These are phyloP conservation scores for Lagopus muta DNA, from an alignment of 2,113 vertebrate species.

Conservation along the genomic window DNA sequence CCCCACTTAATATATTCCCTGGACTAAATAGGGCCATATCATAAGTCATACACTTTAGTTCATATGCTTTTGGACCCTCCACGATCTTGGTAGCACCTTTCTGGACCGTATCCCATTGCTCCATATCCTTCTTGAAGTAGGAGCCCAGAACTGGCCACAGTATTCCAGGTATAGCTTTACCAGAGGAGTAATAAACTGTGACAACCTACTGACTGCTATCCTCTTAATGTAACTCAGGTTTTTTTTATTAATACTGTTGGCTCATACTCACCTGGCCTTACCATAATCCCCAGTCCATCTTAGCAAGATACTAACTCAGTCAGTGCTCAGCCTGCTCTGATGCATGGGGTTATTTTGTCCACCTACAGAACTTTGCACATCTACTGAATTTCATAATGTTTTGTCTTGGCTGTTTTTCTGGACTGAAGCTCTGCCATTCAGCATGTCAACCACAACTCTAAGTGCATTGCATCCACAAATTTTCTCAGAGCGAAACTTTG, in stretches of 20 bases:
- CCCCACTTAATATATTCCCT: neutral
- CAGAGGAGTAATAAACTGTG: neutral
- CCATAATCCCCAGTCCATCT: neutral
- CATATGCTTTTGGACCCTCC: neutral
- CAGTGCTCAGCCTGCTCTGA: neutral
- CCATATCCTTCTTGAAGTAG: neutral
- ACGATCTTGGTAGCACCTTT: neutral
- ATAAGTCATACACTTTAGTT: neutral
- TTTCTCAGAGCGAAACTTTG: neutral
- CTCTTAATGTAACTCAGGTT: neutral
- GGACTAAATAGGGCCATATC: neutral
- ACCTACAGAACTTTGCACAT: neutral
- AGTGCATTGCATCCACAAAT: neutral
- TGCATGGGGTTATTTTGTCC: neutral
- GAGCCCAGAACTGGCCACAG: neutral
- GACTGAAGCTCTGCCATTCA: neutral
- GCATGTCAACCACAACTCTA: neutral
- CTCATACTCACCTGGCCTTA: neutral
- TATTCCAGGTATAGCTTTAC: neutral
- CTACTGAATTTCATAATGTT: neutral
- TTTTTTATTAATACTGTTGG: neutral
- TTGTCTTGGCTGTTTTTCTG: neutral
- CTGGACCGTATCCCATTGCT: neutral
- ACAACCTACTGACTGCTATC: neutral
- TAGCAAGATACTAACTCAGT: neutral